These are phyloP conservation scores for Leptopilina clavipes DNA, from an alignment of 1,140 invertebrate genomes.

Conservation along the genomic window DNA sequence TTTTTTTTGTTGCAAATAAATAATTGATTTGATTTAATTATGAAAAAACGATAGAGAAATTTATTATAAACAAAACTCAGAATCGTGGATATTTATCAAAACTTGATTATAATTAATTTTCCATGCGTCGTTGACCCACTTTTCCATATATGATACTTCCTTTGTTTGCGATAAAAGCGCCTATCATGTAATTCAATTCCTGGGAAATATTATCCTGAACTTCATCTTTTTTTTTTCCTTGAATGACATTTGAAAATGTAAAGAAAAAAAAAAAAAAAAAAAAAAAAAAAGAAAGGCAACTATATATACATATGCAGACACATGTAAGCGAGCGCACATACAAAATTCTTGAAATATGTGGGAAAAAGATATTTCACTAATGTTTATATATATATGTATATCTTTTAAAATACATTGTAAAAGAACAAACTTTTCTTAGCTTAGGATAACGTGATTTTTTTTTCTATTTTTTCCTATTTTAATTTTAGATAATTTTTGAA, in stretches of 20 bases:
- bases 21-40: too few species aligned
- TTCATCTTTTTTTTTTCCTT: constrained; percentile 18
- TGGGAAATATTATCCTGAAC: constrained; percentile 25
- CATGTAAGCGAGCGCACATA: not conserved
- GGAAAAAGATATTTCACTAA: constrained; percentile 14
- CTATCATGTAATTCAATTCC: constrained; percentile 17
- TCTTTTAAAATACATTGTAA: too few species aligned
- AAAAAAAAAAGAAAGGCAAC: not conserved
- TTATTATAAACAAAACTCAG: too few species aligned
- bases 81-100: not conserved
- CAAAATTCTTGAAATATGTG: constrained; percentile 32
- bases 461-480: too few species aligned
- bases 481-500: too few species aligned
- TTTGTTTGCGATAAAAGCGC: constrained; percentile 16
- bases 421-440: constrained; percentile 8
- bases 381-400: not conserved
- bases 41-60: too few species aligned
- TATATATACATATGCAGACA: too few species aligned
- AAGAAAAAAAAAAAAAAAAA: not conserved
- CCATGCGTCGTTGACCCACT: not conserved
- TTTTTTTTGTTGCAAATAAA: too few species aligned
- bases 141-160: constrained; percentile 9
- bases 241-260: constrained; percentile 27
- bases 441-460: not conserved
- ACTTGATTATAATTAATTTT: constrained; percentile 9